phyloP scores from a whole-genome alignment of 2,113 vertebrate genomes.

The Leptodactylus fuscus region DNA sequence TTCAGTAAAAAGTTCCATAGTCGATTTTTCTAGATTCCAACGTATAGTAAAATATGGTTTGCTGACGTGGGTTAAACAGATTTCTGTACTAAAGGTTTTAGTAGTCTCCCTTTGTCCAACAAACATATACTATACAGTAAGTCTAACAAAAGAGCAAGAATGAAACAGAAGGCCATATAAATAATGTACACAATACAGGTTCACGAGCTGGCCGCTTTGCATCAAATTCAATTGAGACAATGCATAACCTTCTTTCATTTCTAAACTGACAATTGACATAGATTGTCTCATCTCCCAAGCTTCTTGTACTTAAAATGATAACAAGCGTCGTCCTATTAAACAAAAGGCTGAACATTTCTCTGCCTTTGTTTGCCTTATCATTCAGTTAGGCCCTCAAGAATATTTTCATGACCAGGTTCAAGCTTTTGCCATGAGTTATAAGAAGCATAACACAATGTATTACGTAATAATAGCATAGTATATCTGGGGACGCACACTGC shows the following conservation, averaged over 20 bases:
- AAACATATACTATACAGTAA: background rate
- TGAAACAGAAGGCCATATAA: background rate
- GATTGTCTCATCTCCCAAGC: slow-evolving; percentile 4
- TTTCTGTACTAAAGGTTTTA: background rate
- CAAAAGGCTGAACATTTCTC: background rate
- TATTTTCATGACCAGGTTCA: slow-evolving; percentile 32
- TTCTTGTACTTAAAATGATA: slow-evolving; percentile 14
- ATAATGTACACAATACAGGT: background rate
- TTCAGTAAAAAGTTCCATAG: too few species aligned
- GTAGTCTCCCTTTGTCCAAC: background rate
- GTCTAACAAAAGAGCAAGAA: background rate
- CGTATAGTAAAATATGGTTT: background rate
- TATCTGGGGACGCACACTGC: slow-evolving; percentile 17
- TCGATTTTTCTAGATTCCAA: background rate
- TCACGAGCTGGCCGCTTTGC: background rate
- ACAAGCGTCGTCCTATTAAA: background rate
- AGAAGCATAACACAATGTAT: slow-evolving; percentile 33
- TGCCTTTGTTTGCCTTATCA: slow-evolving; percentile 7
- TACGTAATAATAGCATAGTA: slow-evolving; percentile 35
- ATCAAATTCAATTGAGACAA: background rate
- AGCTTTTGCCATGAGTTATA: slow-evolving; percentile 17
- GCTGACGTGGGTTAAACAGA: background rate
- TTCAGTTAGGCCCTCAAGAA: slow-evolving; percentile 23
- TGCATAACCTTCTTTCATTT: slow-evolving; percentile 17
- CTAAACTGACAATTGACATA: background rate